These are phyloP conservation scores for Nephrotoma appendiculata DNA, from an alignment of 2,888 invertebrate species.

Conservation along the genomic window DNA sequence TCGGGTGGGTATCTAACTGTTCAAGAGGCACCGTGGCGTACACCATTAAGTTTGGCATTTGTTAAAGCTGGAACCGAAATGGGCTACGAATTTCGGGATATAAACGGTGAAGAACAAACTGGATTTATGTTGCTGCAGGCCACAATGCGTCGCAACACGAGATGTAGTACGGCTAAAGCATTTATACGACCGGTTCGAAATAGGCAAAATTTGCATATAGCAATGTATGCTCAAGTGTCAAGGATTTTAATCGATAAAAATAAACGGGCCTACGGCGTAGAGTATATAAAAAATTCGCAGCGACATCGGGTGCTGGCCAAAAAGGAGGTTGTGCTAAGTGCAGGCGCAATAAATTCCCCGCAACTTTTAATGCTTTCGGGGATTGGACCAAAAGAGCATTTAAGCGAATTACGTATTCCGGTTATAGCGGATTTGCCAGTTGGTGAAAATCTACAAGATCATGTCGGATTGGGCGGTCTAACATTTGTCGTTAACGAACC, in stretches of 20 bases:
- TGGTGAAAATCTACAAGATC: slow-evolving; percentile 75
- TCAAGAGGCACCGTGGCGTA: slow-evolving; percentile 72
- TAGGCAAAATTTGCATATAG: slow-evolving; percentile 62
- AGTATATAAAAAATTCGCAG: slow-evolving; percentile 51
- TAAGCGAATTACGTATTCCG: slow-evolving; percentile 55
- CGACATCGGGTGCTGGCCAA: slow-evolving; percentile 53
- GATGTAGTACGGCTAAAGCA: slow-evolving; percentile 80
- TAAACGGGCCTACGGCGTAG: slow-evolving; percentile 61
- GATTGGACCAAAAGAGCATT: slow-evolving; percentile 64
- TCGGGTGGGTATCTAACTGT: slow-evolving; percentile 71
- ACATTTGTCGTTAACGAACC: slow-evolving; percentile 73
- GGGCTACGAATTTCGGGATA: slow-evolving; percentile 66
- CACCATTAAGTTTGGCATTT: slow-evolving; percentile 68
- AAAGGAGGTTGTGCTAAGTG: slow-evolving; percentile 69
- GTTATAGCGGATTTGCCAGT: slow-evolving; percentile 61
- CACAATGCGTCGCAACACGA: slow-evolving; percentile 65
- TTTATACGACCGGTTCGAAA: slow-evolving; percentile 69
- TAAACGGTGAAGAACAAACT: slow-evolving; percentile 69
- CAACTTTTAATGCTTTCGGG: slow-evolving; percentile 87
- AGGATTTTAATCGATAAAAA: slow-evolving; percentile 56
- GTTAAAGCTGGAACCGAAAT: slow-evolving; percentile 68
- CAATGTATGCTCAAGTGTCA: slow-evolving; percentile 60
- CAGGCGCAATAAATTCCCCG: slow-evolving; percentile 78
- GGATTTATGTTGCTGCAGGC: slow-evolving; percentile 81
- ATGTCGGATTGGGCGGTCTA: slow-evolving; percentile 72